Conservation (phyloP, 2,797 vertebrate species). For the Dryobates pubescens region DNA sequence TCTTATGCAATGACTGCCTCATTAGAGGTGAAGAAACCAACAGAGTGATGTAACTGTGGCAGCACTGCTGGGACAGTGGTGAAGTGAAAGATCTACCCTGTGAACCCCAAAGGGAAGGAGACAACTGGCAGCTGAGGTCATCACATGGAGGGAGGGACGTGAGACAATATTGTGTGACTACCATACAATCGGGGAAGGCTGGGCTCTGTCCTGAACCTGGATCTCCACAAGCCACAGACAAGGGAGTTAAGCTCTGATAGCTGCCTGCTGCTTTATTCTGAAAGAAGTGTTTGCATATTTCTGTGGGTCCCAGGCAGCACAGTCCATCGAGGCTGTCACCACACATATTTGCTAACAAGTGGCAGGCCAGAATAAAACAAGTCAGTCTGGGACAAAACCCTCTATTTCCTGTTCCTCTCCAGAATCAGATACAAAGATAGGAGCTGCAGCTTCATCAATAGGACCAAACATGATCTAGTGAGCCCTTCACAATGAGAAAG, state of each 20-base stretch:
- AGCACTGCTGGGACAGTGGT: not conserved
- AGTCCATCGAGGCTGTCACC: fast-evolving
- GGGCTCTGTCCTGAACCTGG: not conserved
- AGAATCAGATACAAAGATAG: not conserved
- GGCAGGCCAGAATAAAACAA: not conserved
- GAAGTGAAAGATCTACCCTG: not conserved
- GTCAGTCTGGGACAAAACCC: not conserved
- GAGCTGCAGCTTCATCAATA: not conserved
- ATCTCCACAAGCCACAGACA: not conserved
- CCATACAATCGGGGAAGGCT: not conserved
- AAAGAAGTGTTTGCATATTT: not conserved
- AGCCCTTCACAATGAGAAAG: no score
- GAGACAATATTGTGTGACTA: fast-evolving
- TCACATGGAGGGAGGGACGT: not conserved
- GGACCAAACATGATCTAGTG: not conserved
- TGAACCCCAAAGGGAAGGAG: not conserved
- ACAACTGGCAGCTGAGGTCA: not conserved
- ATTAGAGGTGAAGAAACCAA: not conserved
- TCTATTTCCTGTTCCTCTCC: not conserved
- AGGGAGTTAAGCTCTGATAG: not conserved
- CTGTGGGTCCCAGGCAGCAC: not conserved
- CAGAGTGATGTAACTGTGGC: not conserved
- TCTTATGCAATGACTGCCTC: not conserved
- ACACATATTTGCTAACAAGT: not conserved
- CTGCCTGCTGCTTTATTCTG: not conserved